Evolutionary conservation across 2,888 invertebrate genomes (phyloP).

Genomic region (Hypena proboscidalis): DNA sequence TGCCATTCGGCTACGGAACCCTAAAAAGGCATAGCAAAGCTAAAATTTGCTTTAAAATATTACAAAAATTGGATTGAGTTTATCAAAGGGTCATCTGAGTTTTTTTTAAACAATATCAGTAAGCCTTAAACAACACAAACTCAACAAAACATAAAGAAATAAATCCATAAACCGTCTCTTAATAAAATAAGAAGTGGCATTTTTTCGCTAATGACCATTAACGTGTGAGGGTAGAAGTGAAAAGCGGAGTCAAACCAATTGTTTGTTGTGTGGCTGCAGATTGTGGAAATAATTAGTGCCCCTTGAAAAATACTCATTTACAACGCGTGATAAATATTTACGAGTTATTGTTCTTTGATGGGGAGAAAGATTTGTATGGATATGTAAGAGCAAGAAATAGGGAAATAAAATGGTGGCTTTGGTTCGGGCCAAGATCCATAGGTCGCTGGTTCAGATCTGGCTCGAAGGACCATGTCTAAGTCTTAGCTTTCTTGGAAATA

Average conservation of each 20-base stretch:
- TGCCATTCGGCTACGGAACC: too few relatives aligned
- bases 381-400: constrained; percentile 8
- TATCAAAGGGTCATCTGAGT: too few relatives aligned
- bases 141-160: constrained; percentile 10
- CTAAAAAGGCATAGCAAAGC: too few relatives aligned
- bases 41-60: too few relatives aligned
- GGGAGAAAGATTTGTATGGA: constrained; percentile 58
- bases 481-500: too few relatives aligned
- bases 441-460: too few relatives aligned
- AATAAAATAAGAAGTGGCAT: constrained; percentile 45
- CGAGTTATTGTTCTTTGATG: constrained; percentile 79
- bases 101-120: too few relatives aligned
- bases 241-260: constrained; percentile 71
- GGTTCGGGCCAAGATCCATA: too few relatives aligned
- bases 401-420: neutral
- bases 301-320: constrained; percentile 81
- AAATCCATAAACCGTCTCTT: constrained; percentile 25
- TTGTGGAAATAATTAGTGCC: constrained; percentile 82
- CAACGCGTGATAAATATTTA: constrained; percentile 83
- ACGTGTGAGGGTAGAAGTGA: constrained; percentile 53
- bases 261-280: constrained; percentile 62
- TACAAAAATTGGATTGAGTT: too few relatives aligned
- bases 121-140: too few relatives aligned
- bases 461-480: too few relatives aligned
- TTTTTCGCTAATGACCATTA: constrained; percentile 58